Percentiles rank a stretch among this genome's conserved stretches.
Evolutionary conservation across 2,888 invertebrate genomes (phyloP).

Genomic region (Nephrotoma guestfalica): DNA sequence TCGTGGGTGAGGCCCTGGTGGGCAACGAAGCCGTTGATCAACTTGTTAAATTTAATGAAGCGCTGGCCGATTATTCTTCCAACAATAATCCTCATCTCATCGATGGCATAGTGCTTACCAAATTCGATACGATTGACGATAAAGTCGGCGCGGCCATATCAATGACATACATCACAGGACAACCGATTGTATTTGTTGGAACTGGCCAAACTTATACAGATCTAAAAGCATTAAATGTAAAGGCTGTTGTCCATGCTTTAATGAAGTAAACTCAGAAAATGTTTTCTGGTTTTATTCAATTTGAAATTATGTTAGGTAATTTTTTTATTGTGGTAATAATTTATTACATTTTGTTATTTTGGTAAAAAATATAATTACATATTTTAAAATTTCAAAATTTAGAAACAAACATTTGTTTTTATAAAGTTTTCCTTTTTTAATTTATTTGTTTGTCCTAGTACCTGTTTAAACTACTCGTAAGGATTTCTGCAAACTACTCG

Average conservation of each 20-base stretch:
- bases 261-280: constrained; percentile 53
- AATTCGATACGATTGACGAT: constrained; percentile 99
- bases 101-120: constrained; percentile 97
- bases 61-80: constrained; percentile 81
- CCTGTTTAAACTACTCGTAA: no score
- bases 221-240: constrained; percentile 88
- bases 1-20: constrained; percentile 98
- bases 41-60: constrained; percentile 95
- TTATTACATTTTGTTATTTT: neutral
- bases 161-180: constrained; percentile 99
- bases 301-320: neutral
- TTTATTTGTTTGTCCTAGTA: no score
- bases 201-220: constrained; percentile 99
- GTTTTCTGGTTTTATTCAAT: neutral
- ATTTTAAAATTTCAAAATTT: neutral
- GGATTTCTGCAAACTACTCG: no score
- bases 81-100: constrained; percentile 75
- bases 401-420: neutral
- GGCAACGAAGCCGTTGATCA: constrained; percentile 99
- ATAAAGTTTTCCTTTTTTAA: no score
- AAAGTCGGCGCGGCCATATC: constrained; percentile 99
- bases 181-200: constrained; percentile 88
- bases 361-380: neutral
- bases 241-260: constrained; percentile 88
- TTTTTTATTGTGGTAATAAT: neutral